Evolutionary conservation across 2,113 vertebrate genomes (phyloP).

Genomic region (Galbula dea): DNA sequence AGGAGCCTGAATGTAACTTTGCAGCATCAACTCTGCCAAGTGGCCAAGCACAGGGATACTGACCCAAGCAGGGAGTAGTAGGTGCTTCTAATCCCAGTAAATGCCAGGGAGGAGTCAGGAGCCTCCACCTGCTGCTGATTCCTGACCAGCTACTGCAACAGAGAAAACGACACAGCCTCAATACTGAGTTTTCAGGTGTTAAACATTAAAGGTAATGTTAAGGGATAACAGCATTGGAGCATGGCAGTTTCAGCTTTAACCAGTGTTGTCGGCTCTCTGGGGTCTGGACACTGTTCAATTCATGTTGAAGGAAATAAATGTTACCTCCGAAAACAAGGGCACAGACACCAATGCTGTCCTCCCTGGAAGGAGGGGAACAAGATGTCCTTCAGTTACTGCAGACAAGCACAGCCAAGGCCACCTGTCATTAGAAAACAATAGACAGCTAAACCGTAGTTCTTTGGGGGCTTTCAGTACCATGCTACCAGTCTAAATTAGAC

Average conservation of each 20-base stretch:
- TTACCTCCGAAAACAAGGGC: neutral
- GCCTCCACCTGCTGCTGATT: neutral
- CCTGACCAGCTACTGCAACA: neutral
- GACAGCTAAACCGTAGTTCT: neutral
- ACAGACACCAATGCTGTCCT: rapidly evolving
- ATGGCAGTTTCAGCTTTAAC: neutral
- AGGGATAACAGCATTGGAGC: too few relatives aligned
- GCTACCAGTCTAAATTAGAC: too few relatives aligned
- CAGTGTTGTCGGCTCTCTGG: neutral
- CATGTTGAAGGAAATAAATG: neutral
- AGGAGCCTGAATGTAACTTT: neutral
- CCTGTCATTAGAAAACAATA: neutral
- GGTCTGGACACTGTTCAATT: neutral
- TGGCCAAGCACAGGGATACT: rapidly evolving
- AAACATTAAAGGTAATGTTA: rapidly evolving
- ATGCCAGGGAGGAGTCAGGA: neutral
- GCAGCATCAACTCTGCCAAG: neutral
- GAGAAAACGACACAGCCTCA: neutral
- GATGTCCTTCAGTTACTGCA: neutral
- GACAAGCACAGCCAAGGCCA: neutral
- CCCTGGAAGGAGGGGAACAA: neutral
- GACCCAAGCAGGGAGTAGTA: rapidly evolving
- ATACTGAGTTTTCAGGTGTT: rapidly evolving
- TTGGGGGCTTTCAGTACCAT: neutral
- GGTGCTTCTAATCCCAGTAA: neutral